Base-by-base conservation (phyloP, 2,113 vertebrate genomes). In the Formicarius rufipectus region DNA sequence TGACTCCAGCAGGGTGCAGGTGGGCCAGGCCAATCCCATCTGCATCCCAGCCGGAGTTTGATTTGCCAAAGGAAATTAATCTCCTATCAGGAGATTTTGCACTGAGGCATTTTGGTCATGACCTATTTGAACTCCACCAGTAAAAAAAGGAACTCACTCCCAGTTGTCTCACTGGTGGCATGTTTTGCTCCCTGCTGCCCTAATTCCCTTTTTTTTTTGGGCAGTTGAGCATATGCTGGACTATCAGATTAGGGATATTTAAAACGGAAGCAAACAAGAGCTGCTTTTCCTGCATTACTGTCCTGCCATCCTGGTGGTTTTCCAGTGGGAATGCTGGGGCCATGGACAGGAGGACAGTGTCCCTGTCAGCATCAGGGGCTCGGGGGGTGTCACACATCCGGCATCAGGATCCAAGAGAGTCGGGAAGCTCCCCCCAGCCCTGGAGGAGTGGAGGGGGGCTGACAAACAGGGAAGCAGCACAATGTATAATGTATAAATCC, bases 121-220 rank as follows among this genome's bases (percentile, higher is more conserved):
- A 94, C 93, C 95, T 85, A 85, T 91, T 95, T 95, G 90, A 95
- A 95, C 92, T 59, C 84, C 20, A 1, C 69, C 44, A 35, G 40
- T 75, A 84, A 67, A 53, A n/a, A 90, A 89, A 66, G 71, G 81
- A 82, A 72, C 66, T 84, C 44, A 1, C 84, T 92, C 85, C 88
- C 93, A 62, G 11, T 27, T 39, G 56, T 62, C 73, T 76, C 84
- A 62, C 76, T 35, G 13, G 42, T 55, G 81, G 76, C 86, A 93
- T 28, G 4, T 72, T 93, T 86, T 77, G 93, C 93, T 63, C 79
- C 85, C 90, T 60, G 79, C 72, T 78, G 96, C 79, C 92, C 96
- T 97, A 94, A 92, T 94, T 97, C 95, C 50, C 20, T 14, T 55
- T 81, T 80, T 81, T 80, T 80, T 89, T 91, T 55, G 68, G 85